Evolutionary conservation across 1,140 invertebrate genomes (phyloP).

Genomic region (Anoplolepis gracilipes): DNA sequence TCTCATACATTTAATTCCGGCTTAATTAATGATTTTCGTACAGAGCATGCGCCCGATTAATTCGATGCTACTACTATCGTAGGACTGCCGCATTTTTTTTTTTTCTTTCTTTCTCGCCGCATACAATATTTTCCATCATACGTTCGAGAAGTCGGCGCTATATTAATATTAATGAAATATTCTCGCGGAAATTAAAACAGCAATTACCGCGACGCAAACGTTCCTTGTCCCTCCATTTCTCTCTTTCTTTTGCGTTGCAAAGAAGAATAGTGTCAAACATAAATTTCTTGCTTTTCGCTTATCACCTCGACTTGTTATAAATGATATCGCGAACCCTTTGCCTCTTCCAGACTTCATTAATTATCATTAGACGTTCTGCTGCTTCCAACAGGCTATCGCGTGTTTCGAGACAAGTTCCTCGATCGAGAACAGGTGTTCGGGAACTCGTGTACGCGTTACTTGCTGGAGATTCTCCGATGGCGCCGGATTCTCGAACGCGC

Average conservation of each 20-base stretch:
- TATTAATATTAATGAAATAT: conserved; percentile 63
- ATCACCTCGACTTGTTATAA: not conserved
- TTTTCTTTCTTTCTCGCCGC: not conserved
- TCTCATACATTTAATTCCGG: conserved; percentile 39
- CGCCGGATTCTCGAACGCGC: not conserved
- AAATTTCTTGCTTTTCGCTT: conserved; percentile 2
- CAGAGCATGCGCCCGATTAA: conserved; percentile 32
- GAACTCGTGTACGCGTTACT: not conserved
- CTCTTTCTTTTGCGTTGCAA: not conserved
- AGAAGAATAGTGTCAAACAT: not conserved
- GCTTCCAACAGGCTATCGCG: not conserved
- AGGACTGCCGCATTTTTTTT: too few relatives aligned
- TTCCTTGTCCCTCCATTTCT: not conserved
- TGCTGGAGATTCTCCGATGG: not conserved
- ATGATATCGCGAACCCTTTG: conserved; percentile 6
- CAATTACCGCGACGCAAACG: conserved; percentile 14
- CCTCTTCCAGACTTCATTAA: conserved; percentile 18
- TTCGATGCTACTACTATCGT: not conserved
- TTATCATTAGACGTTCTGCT: conserved; percentile 29
- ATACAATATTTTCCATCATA: not conserved
- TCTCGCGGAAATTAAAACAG: conserved; percentile 41
- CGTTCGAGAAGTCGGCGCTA: not conserved
- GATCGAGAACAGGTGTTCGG: conserved; percentile 40
- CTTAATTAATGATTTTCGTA: conserved; percentile 62
- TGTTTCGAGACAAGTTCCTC: conserved; percentile 3